Conservation (phyloP, 2,888 invertebrate species). For the Microdon myrmicae region DNA sequence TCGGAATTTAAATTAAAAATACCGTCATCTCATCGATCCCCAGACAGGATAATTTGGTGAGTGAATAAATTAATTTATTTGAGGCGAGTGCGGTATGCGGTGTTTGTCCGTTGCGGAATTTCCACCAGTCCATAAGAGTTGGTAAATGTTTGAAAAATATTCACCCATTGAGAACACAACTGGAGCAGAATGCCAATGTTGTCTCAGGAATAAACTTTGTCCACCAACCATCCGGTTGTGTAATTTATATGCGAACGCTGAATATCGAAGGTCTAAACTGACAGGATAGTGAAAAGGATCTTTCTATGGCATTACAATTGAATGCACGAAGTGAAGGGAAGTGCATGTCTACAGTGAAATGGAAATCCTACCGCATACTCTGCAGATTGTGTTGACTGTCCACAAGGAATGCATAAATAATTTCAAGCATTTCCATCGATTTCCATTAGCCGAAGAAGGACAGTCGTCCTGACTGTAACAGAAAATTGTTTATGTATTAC, state of each 20-base stretch:
- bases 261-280: slow-evolving; percentile 22
- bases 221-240: neutral
- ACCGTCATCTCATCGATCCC: no score
- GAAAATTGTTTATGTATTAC: neutral
- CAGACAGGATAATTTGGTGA: no score
- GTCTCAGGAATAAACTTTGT: slow-evolving; percentile 1
- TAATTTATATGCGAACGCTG: slow-evolving; percentile 16
- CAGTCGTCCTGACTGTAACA: no score
- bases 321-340: slow-evolving; percentile 11
- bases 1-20: no score
- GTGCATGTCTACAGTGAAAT: slow-evolving; percentile 16
- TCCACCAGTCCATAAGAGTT: no score
- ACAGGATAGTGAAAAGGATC: slow-evolving; percentile 1
- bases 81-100: no score
- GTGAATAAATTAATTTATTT: neutral
- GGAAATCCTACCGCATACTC: slow-evolving; percentile 13
- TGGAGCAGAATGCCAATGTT: neutral
- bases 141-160: neutral
- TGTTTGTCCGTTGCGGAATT: no score
- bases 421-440: slow-evolving; percentile 20
- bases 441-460: slow-evolving; percentile 10
- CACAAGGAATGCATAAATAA: slow-evolving; percentile 17
- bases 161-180: no score
- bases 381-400: neutral
- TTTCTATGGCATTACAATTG: slow-evolving; percentile 11